Evolutionary conservation across 2,113 vertebrate species (phyloP).

Genomic region (Psettodes erumei): DNA sequence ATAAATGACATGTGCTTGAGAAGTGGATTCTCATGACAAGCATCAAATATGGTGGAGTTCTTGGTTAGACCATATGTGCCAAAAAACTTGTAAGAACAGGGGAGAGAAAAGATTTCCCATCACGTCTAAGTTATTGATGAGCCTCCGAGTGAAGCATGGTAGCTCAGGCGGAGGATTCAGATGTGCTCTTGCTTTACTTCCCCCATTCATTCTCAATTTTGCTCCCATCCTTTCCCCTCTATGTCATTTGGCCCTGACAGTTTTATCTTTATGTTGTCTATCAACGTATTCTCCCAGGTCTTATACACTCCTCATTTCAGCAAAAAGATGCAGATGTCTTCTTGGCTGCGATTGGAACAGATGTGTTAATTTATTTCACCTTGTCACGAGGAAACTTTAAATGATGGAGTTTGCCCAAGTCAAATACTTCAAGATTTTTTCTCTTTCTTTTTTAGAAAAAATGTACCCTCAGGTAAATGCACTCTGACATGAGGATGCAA

Average conservation of each 20-base stretch:
- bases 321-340: slow-evolving; percentile 7
- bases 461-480: background rate
- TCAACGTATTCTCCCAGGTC: slow-evolving; percentile 28
- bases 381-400: slow-evolving; percentile 7
- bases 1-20: slow-evolving; percentile 13
- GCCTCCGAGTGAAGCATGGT: slow-evolving; percentile 17
- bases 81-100: background rate
- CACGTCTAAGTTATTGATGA: slow-evolving; percentile 59
- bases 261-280: slow-evolving; percentile 53
- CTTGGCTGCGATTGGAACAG: slow-evolving; percentile 1
- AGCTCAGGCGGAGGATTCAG: slow-evolving; percentile 29
- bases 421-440: background rate
- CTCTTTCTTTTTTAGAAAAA: no score
- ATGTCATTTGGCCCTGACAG: slow-evolving; percentile 38
- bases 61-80: slow-evolving; percentile 18
- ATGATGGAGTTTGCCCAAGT: slow-evolving; percentile 1
- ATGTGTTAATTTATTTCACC: slow-evolving; percentile 25
- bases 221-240: slow-evolving; percentile 19
- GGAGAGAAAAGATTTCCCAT: slow-evolving; percentile 39
- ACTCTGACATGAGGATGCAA: slow-evolving; percentile 4
- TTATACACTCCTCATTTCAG: slow-evolving; percentile 12
- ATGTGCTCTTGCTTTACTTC: slow-evolving; percentile 8
- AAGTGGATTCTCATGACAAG: slow-evolving; percentile 15
- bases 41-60: background rate
- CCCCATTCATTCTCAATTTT: slow-evolving; percentile 27